These are phyloP conservation scores for Scomber colias DNA, from an alignment of 2,113 vertebrate species.

Conservation along the genomic window DNA sequence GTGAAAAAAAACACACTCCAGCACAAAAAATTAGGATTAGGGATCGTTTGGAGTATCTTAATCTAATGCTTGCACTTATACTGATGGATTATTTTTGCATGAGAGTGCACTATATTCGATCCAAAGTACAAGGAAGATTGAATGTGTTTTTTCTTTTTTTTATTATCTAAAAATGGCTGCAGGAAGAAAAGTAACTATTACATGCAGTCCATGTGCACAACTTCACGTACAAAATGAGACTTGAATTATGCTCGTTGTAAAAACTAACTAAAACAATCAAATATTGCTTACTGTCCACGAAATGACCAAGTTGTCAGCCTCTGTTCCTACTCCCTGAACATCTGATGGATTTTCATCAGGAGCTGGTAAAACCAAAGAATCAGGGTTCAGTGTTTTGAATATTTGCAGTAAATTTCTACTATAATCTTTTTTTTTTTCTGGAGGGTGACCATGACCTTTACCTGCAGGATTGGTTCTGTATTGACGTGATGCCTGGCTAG, in stretches of 20 bases:
- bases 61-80: background rate
- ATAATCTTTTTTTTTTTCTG: background rate
- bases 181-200: too few species aligned
- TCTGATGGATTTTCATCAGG: constrained; percentile 92
- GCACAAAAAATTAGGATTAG: too few species aligned
- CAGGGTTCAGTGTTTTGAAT: background rate
- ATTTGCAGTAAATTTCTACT: background rate
- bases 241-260: background rate
- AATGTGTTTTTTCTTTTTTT: too few species aligned
- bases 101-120: background rate
- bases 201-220: too few species aligned
- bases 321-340: constrained; percentile 88
- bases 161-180: too few species aligned
- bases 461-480: constrained; percentile 94
- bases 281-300: constrained; percentile 91
- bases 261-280: constrained; percentile 2
- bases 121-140: background rate
- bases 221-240: background rate
- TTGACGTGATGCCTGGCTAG: constrained; percentile 89
- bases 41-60: too few species aligned
- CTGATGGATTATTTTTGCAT: background rate
- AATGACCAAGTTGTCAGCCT: constrained; percentile 92
- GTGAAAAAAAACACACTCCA: background rate
- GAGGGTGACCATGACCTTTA: constrained; percentile 53
- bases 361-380: constrained; percentile 75